Percentiles rank a stretch among this genome's conserved stretches.
phyloP scores from a whole-genome alignment of 2,888 invertebrate species.

The Deroplatys truncata region DNA sequence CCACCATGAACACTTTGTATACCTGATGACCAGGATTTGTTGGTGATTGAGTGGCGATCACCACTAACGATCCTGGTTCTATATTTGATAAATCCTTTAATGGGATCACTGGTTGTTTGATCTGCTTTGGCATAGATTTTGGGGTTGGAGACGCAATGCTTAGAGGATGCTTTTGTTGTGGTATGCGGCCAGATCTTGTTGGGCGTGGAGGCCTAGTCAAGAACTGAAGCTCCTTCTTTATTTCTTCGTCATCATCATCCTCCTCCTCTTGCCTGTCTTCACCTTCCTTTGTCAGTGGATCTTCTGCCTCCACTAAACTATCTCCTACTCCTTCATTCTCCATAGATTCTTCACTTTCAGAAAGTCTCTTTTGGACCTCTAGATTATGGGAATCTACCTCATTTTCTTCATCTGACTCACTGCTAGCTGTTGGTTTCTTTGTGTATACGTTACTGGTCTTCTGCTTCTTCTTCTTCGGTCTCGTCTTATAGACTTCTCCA shows the following conservation, averaged over 20 bases:
- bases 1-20: constrained; percentile 30
- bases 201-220: not conserved
- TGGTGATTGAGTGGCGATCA: constrained; percentile 23
- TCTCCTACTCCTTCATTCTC: not conserved
- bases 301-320: not conserved
- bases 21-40: constrained; percentile 15
- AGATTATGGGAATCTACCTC: not conserved
- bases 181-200: constrained; percentile 9
- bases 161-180: not conserved
- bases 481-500: not conserved
- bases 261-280: not conserved
- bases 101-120: not conserved
- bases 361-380: not conserved
- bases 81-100: constrained; percentile 16
- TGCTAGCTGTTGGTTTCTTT: not conserved
- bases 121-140: not conserved
- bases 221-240: not conserved
- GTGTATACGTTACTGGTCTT: not conserved
- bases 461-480: not conserved
- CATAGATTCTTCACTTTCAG: not conserved
- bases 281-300: too few species aligned
- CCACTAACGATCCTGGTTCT: constrained; percentile 26
- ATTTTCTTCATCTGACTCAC: constrained; percentile 7
- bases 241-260: not conserved
- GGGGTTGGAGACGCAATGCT: not conserved